These are phyloP conservation scores for Holocentrus rufus DNA, from an alignment of 2,797 vertebrate genomes.

Conservation along the genomic window DNA sequence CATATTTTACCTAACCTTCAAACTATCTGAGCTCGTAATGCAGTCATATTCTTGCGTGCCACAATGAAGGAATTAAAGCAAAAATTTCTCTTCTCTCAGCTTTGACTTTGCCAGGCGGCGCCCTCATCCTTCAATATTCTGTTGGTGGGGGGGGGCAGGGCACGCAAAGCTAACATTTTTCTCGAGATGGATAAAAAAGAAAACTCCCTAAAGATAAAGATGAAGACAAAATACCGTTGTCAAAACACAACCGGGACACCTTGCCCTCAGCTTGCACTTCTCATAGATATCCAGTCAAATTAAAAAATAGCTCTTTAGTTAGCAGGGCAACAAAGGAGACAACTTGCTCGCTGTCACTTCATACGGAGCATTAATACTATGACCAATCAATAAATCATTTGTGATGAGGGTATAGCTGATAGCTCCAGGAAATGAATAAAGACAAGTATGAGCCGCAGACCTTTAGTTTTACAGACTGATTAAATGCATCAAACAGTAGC, in stretches of 20 bases:
- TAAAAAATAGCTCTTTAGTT: conserved; percentile 49
- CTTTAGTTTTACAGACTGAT: background rate
- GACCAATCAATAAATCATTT: too few species aligned
- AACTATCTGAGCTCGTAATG: conserved; percentile 25
- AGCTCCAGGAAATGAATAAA: background rate
- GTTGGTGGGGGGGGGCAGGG: conserved; percentile 37
- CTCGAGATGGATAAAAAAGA: conserved; percentile 41
- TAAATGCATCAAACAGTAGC: background rate
- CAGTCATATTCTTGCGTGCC: conserved; percentile 4
- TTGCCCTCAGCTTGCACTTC: conserved; percentile 32
- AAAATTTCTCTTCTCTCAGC: conserved; percentile 23
- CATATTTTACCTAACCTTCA: conserved; percentile 16
- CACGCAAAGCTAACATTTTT: background rate
- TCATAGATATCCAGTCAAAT: conserved; percentile 57
- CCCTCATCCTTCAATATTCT: conserved; percentile 38
- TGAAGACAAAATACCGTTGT: conserved; percentile 69
- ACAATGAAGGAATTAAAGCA: background rate
- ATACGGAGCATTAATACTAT: conserved; percentile 26
- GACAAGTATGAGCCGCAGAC: background rate
- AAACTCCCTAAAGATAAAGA: conserved; percentile 50
- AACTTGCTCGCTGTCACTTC: conserved; percentile 43
- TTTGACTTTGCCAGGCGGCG: conserved; percentile 2
- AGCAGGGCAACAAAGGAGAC: conserved; percentile 31
- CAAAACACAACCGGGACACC: conserved; percentile 45
- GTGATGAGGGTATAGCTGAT: background rate